Base-by-base conservation (phyloP, 2,113 vertebrate species). In the Cryptoleucopteryx plumbea region DNA sequence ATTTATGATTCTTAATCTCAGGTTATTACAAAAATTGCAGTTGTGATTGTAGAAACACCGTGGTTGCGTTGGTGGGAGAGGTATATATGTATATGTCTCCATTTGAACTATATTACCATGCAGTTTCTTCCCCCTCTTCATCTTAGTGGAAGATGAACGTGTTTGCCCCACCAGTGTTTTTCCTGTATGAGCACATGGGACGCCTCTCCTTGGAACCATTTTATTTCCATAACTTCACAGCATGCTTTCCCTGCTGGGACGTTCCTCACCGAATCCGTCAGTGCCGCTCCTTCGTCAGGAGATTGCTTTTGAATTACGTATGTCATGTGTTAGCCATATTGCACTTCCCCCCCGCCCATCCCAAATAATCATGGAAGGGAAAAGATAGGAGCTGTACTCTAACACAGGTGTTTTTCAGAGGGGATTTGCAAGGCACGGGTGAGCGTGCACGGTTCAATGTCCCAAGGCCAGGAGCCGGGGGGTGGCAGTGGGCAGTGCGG, bases 381-480 rank as follows among this genome's bases (percentile, higher is more conserved):
- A 55, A 48, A 56, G 19, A 16, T 15, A 74, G 29, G 67, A 86
- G 26, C 43, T 90, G 14, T 14, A 9, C 16, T 25, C 31, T 18
- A 31, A 14, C 12, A 10, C 3, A 45, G 14, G 42, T 66, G 2
- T 42, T 62, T 73, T 74, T 82, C 55, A 50, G 29, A 67, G 53
- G 38, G 55, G 42, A 5, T 45, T 56, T 73, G 36, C 4, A 0
- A 3, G 34, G 48, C 9, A 25, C 52, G 27, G 36, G 26, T 42
- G 20, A 68, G 7, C 1, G 1, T 10, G 13, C 20, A 4, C 0
- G 0, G n/a, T 20, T 31, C 34, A 2, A 2, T 1, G 2, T 20
- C 45, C 29, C 3, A 19, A 36, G 71, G 7, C n/a, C 77, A 34
- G 7, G 38, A 50, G 70, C 7, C 20, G 13, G 34, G 15, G 31